Evolutionary conservation across 2,888 invertebrate species (phyloP).

Genomic region (Microctonus aethiopoides): DNA sequence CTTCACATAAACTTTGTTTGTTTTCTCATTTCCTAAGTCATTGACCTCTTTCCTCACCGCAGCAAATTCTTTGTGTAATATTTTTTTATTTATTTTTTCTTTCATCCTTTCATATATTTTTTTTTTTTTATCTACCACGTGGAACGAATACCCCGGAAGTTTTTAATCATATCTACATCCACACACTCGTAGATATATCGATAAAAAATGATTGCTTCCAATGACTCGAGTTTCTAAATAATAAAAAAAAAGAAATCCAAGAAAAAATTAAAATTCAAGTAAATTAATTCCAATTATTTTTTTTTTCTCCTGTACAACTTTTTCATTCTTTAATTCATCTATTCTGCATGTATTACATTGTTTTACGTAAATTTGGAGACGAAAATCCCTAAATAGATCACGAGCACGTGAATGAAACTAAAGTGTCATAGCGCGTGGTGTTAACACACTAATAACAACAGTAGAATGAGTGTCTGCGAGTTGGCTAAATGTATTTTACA

Average conservation of each 20-base stretch:
- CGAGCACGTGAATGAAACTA: conserved; percentile 21
- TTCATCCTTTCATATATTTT: background rate
- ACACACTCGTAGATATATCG: background rate
- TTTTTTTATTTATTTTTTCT: background rate
- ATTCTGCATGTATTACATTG: background rate
- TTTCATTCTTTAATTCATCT: background rate
- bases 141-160: background rate
- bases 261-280: no score
- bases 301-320: background rate
- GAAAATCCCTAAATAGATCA: conserved; percentile 8
- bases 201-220: background rate
- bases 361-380: background rate
- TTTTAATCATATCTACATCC: background rate
- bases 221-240: background rate
- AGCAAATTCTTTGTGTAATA: no score
- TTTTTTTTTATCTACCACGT: background rate
- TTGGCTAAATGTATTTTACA: background rate
- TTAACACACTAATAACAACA: background rate
- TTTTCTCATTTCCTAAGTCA: conserved; percentile 12
- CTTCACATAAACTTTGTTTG: conserved; percentile 9
- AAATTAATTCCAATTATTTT: background rate
- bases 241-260: background rate
- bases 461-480: conserved; percentile 1
- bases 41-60: background rate
- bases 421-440: background rate